Evolutionary conservation across 2,797 vertebrate genomes (phyloP), one percentile per base, ranked within the genome.

Genomic region (Anolis apletophallus): DNA sequence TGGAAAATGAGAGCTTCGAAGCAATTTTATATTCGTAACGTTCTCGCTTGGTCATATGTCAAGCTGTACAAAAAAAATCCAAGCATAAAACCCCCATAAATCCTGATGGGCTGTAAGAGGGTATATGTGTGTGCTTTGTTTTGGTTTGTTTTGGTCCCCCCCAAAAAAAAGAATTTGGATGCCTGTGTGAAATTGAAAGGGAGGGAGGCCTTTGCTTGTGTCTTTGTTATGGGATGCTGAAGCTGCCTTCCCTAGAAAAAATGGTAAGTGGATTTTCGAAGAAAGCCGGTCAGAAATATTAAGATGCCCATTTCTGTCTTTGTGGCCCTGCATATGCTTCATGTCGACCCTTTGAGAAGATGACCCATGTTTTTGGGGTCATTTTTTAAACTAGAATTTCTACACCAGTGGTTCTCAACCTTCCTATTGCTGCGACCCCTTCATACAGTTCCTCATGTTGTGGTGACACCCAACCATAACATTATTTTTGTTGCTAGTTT

Each of bases 51-150:
- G 81, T 55, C 67, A 7, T 78, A 88, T 83, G 81, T 90, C 80
- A 86, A 54, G 29, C 79, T 91, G 90, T 84, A 34, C 16, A 32
- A 29, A 69, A 23, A 64, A 89, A 92, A 81, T 71, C 57, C 3
- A n/a, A 0, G 64, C 71, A 34, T 78, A 26, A 78, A 88, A 54
- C 50, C 50, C 75, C 50, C 75, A 0, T 90, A 88, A 85, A 32
- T 88, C n/a, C 83, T 52, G 55, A 8, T 82, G 64, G 61, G 59
- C 14, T 9, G 1, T 26, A 34, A 72, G 84, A 78, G 17, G 64
- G 19, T 8, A 7, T 32, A 6, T 55, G 16, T 10, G 32, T 36
- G 32, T 12, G 32, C 57, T 57, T 80, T 32, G 61, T 46, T 21
- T 46, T 76, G 16, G 75, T 74, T 61, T 13, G 40, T 40, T 40